Percentiles rank a stretch among this genome's conserved stretches.
These are phyloP conservation scores for Rallus limicola DNA, from an alignment of 2,113 vertebrate genomes.

Conservation along the genomic window DNA sequence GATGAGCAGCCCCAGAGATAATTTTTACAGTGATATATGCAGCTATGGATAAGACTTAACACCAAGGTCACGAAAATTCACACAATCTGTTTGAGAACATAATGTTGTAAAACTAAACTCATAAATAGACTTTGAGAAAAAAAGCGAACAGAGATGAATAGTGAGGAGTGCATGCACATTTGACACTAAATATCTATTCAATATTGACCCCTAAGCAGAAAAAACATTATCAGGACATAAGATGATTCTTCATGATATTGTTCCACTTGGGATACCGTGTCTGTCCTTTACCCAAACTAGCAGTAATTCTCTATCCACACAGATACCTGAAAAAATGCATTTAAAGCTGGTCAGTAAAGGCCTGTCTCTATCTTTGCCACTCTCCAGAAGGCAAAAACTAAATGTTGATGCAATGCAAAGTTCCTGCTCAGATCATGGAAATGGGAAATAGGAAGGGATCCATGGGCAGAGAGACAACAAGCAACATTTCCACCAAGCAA, in stretches of 20 bases:
- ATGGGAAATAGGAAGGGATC: not conserved
- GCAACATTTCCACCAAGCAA: not conserved
- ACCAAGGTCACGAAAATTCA: slow-evolving; percentile 17
- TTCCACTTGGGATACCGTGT: not conserved
- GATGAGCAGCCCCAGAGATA: not conserved
- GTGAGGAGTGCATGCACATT: not conserved
- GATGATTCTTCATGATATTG: not conserved
- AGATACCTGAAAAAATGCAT: not conserved
- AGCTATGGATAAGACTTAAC: not conserved
- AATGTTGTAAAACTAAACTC: not conserved
- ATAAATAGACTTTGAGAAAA: not conserved
- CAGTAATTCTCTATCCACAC: not conserved
- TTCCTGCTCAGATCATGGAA: not conserved
- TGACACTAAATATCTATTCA: not conserved
- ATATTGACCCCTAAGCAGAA: not conserved
- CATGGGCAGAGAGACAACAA: not conserved
- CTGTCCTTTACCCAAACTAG: not conserved
- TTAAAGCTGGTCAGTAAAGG: not conserved
- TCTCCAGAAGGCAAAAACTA: not conserved
- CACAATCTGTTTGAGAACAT: not conserved
- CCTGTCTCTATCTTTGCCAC: not conserved
- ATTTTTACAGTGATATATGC: slow-evolving; percentile 10
- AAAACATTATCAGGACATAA: not conserved
- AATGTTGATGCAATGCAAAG: not conserved
- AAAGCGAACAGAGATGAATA: not conserved